Conservation (phyloP, 2,113 vertebrate genomes). For the Tragelaphus imberbis region DNA sequence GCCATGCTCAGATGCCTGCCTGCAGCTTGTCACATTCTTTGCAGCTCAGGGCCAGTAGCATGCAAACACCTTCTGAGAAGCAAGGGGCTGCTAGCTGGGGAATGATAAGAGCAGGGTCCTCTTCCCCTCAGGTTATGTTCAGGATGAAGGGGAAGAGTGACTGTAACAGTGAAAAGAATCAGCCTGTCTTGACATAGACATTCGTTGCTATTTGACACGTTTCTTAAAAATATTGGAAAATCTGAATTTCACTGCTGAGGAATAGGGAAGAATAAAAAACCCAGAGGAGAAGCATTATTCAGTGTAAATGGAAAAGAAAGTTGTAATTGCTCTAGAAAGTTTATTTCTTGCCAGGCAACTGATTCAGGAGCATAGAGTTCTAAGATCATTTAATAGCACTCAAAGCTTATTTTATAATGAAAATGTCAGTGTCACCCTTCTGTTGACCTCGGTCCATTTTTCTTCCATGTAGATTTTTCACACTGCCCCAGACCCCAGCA, state of each 20-base stretch:
- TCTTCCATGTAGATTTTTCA: slow-evolving; percentile 87
- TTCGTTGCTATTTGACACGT: background rate
- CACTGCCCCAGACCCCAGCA: slow-evolving; percentile 91
- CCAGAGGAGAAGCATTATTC: background rate
- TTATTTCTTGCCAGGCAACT: background rate
- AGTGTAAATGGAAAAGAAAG: background rate
- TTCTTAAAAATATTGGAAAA: background rate
- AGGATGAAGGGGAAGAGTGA: background rate
- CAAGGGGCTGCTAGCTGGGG: rapidly evolving
- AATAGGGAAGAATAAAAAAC: background rate
- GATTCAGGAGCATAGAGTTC: background rate
- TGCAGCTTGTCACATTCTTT: background rate
- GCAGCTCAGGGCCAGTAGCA: background rate
- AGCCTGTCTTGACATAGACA: background rate
- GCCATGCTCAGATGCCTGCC: background rate
- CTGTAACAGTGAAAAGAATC: background rate
- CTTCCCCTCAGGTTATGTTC: background rate
- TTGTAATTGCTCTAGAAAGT: background rate
- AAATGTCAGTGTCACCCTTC: background rate
- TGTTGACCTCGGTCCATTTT: background rate
- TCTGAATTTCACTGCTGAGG: background rate
- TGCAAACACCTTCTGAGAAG: background rate
- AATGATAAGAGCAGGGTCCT: background rate
- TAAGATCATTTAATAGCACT: background rate
- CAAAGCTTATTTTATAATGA: background rate